Evolutionary conservation across 2,888 invertebrate species (phyloP), one percentile per base, ranked within the genome.

Genomic region (Sinopyrophorus schimmeli): DNA sequence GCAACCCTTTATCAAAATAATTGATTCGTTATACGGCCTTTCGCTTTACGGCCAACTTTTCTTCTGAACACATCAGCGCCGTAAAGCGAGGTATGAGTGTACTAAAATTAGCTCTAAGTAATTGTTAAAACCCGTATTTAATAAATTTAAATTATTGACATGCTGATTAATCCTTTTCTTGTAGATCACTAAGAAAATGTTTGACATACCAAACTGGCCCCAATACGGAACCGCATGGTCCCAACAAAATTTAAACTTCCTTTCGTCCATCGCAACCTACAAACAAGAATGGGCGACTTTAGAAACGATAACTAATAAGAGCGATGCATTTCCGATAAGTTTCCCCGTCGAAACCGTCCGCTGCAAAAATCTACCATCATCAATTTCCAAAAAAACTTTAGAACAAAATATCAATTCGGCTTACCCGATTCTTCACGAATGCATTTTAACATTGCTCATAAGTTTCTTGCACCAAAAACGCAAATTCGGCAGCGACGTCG

Each of bases 341-440:
- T 75, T 76, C 54, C 74, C 75, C 5, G 63, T 74, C 18, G 66
- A 68, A 21, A 66, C 69, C 1, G 62, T 68, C 7, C 66, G 69
- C 44, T 70, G 69, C 30, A 60, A 57, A 44, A 55, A 32, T 5
- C 42, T 68, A 30, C 56, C 55, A 42, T 39, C 48, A 9, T 15
- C 35, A 3, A 34, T 61, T 2, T 21, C 43, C 2, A 34, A 55
- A 37, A 50, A 57, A 10, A 47, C 52, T 20, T 49, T 70, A 11
- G 60, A 63, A 44, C 71, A 66, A 49, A 79, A 80, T 54, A 75
- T 78, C 24, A 72, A 74, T 1, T 84, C 84, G 0, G 80, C 78
- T 0, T 87, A 87, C 66, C 86, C 87, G 0, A 55, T 87, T 2
- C 75, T 87, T 52, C 87, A 87, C 56, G 86, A 86, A 64, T 76